phyloP scores from a whole-genome alignment of 2,888 invertebrate genomes.

The Drosophila neotestacea region DNA sequence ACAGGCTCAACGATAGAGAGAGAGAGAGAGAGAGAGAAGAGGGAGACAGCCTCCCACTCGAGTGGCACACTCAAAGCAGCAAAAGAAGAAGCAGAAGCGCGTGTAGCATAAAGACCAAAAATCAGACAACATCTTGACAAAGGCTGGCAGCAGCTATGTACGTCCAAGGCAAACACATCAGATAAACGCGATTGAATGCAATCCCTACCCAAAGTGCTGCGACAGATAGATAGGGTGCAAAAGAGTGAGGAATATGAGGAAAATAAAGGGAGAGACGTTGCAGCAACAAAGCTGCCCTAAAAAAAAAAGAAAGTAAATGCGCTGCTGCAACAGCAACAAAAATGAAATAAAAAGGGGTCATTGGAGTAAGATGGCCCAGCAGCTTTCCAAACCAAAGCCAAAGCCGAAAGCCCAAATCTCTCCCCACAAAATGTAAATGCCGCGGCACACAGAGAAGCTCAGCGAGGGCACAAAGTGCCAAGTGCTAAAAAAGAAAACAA shows the following conservation, averaged over 20 bases:
- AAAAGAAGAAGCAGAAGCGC: slow-evolving; percentile 30
- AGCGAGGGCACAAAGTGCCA: slow-evolving; percentile 12
- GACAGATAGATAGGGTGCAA: not conserved
- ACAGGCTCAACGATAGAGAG: not conserved
- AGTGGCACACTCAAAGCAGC: slow-evolving; percentile 51
- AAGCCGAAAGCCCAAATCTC: slow-evolving; percentile 11
- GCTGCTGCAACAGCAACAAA: slow-evolving; percentile 50
- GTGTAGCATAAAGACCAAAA: slow-evolving; percentile 75
- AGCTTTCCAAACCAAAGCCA: slow-evolving; percentile 17
- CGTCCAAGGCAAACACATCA: slow-evolving; percentile 63
- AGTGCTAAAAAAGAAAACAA: not conserved
- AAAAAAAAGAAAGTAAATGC: slow-evolving; percentile 47
- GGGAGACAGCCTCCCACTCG: slow-evolving; percentile 15
- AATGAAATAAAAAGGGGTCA: slow-evolving; percentile 77
- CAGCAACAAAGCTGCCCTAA: slow-evolving; percentile 63
- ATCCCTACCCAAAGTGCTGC: slow-evolving; percentile 18
- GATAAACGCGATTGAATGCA: slow-evolving; percentile 79
- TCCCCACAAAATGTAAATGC: slow-evolving; percentile 50
- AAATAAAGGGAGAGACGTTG: slow-evolving; percentile 1
- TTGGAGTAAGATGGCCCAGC: slow-evolving; percentile 76
- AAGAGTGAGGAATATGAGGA: not conserved
- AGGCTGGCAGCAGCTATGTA: slow-evolving; percentile 31
- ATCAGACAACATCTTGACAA: slow-evolving; percentile 78
- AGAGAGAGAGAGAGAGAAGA: no score
- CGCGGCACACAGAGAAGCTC: slow-evolving; percentile 41